These are phyloP conservation scores for Camponotus pennsylvanicus DNA, from an alignment of 1,140 invertebrate genomes.

Conservation along the genomic window DNA sequence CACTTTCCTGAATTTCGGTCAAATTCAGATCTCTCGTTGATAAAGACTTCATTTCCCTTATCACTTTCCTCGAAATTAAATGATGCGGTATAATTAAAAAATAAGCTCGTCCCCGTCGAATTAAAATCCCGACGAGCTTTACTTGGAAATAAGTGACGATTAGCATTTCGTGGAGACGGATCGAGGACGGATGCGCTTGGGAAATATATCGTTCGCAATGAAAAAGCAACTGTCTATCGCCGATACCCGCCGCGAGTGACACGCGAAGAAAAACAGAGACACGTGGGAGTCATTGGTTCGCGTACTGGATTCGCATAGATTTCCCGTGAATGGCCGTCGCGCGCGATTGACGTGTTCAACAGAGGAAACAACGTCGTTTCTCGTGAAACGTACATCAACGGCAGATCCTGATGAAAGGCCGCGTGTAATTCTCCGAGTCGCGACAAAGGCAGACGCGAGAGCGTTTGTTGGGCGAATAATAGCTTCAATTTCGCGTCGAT, in stretches of 20 bases:
- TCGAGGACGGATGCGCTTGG: slow-evolving; percentile 21
- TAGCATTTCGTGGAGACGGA: slow-evolving; percentile 4
- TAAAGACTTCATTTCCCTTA: neutral
- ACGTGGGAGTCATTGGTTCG: slow-evolving; percentile 58
- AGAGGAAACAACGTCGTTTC: slow-evolving; percentile 42
- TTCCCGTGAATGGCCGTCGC: slow-evolving; percentile 41
- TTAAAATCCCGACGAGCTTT: neutral
- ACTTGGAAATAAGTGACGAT: slow-evolving; percentile 11
- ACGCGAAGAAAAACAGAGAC: slow-evolving; percentile 54
- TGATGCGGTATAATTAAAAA: neutral
- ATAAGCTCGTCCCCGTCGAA: neutral
- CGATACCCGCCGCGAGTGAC: slow-evolving; percentile 26
- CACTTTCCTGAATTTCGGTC: neutral
- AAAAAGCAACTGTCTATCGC: slow-evolving; percentile 25
- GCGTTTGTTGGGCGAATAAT: slow-evolving; percentile 53
- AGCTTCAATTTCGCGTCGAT: slow-evolving; percentile 55
- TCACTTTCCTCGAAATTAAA: neutral
- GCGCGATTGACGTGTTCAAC: slow-evolving; percentile 53
- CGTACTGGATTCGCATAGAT: slow-evolving; percentile 54
- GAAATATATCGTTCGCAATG: neutral
- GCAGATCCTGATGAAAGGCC: slow-evolving; percentile 23
- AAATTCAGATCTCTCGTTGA: neutral
- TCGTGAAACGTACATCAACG: slow-evolving; percentile 48
- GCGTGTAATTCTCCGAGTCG: slow-evolving; percentile 42
- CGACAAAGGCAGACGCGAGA: slow-evolving; percentile 38